Evolutionary conservation across 2,113 vertebrate genomes (phyloP).

Genomic region (Peromyscus polionotus): DNA sequence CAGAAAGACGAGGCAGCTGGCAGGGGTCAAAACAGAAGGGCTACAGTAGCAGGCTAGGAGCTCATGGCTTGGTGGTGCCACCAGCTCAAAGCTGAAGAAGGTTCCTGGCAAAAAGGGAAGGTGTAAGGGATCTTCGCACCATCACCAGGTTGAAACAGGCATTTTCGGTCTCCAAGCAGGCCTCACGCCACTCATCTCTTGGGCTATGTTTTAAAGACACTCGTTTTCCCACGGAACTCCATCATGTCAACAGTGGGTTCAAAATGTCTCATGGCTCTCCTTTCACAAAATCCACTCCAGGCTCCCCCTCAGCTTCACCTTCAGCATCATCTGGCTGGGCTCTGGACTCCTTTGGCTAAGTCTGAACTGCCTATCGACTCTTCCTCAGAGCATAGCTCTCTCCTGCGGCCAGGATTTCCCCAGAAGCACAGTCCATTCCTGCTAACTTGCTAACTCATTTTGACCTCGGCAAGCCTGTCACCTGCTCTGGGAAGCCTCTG

Average conservation of each 20-base stretch:
- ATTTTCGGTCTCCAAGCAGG: background rate
- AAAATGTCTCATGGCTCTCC: background rate
- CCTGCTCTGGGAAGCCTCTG: background rate
- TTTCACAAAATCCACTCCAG: background rate
- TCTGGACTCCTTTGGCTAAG: background rate
- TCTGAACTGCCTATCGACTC: background rate
- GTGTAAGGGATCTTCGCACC: background rate
- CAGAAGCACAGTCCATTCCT: background rate
- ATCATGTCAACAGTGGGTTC: background rate
- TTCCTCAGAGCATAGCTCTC: background rate
- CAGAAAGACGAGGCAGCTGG: background rate
- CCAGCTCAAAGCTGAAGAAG: background rate
- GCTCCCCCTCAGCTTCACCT: background rate
- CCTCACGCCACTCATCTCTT: background rate
- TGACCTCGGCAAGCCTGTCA: background rate
- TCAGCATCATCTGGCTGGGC: background rate
- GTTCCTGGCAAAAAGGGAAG: background rate
- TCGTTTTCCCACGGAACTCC: background rate
- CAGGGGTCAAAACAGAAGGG: background rate
- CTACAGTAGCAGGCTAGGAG: background rate
- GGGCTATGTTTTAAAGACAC: background rate
- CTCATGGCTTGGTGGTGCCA: background rate
- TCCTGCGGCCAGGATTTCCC: background rate
- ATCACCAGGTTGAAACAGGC: background rate
- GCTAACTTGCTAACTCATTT: background rate